Conservation (phyloP, 2,797 vertebrate genomes). For the Phataginus tricuspis region DNA sequence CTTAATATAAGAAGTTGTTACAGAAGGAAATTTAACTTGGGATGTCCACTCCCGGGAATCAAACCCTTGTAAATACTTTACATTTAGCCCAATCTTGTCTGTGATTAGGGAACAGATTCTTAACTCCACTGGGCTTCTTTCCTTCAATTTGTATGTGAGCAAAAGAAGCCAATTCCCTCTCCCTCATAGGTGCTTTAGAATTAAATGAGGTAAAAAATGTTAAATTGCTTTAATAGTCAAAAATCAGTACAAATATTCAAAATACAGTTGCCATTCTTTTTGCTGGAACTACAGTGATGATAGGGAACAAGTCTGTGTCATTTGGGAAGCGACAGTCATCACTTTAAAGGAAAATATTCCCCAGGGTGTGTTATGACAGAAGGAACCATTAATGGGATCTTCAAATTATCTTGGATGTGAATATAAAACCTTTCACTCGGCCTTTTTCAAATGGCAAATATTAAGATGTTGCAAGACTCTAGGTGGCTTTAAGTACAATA, state of each 20-base stretch:
- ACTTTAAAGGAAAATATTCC: not conserved
- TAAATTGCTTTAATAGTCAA: not conserved
- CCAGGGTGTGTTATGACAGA: not conserved
- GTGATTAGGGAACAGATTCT: not conserved
- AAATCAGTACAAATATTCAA: constrained; percentile 38
- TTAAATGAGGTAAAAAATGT: constrained; percentile 13
- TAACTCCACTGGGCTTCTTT: not conserved
- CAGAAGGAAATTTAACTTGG: not conserved
- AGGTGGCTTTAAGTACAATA: not conserved
- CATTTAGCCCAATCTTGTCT: not conserved
- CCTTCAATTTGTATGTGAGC: not conserved
- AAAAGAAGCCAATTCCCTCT: not conserved
- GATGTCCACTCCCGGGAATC: not conserved
- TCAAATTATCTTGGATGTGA: not conserved
- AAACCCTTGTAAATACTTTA: not conserved
- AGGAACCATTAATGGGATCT: not conserved
- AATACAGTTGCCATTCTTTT: not conserved
- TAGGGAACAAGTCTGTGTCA: not conserved
- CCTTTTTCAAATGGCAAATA: constrained; percentile 21
- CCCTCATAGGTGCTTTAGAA: not conserved
- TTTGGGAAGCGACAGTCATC: constrained; percentile 12
- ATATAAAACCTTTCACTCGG: not conserved
- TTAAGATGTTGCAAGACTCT: not conserved
- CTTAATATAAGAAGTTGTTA: not conserved
- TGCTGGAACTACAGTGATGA: not conserved